phyloP scores from a whole-genome alignment of 1,140 invertebrate species.

The Aphidius gifuensis region DNA sequence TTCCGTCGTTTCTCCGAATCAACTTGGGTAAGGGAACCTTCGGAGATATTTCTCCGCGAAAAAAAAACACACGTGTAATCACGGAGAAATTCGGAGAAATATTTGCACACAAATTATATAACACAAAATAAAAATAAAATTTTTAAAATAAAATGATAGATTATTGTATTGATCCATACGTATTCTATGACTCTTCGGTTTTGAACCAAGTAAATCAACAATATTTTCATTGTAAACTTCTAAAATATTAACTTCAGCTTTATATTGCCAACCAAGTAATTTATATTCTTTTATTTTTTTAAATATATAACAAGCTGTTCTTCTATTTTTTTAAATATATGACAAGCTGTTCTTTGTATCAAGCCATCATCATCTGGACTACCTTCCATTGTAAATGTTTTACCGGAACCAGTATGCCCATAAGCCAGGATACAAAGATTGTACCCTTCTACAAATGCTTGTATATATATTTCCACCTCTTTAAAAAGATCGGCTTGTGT shows the following conservation, averaged over 20 bases:
- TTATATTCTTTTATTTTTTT: conserved; percentile 68
- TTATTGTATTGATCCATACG: too few species aligned
- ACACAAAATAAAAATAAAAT: too few species aligned
- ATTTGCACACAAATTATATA: too few species aligned
- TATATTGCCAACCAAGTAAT: conserved; percentile 73
- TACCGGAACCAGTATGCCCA: conserved; percentile 92
- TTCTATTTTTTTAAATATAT: conserved; percentile 78
- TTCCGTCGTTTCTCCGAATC: too few species aligned
- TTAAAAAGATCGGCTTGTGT: conserved; percentile 69
- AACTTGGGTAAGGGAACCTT: too few species aligned
- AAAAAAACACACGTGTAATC: too few species aligned
- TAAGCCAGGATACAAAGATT: conserved; percentile 97
- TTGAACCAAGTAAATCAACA: conserved; percentile 70
- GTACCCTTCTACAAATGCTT: conserved; percentile 89
- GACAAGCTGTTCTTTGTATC: conserved; percentile 71
- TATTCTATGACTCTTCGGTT: conserved; percentile 65
- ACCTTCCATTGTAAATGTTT: conserved; percentile 83
- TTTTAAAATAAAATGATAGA: too few species aligned
- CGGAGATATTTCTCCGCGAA: too few species aligned
- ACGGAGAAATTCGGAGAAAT: too few species aligned
- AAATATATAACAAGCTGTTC: too few species aligned
- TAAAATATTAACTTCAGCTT: conserved; percentile 79
- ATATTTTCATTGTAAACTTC: conserved; percentile 90
- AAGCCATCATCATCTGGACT: conserved; percentile 62
- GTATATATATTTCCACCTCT: conserved; percentile 67